A percentile compares a stretch with the other conserved stretches of the same genome.
phyloP scores from a whole-genome alignment of 1,140 invertebrate species.

The Plutomurus gul region DNA sequence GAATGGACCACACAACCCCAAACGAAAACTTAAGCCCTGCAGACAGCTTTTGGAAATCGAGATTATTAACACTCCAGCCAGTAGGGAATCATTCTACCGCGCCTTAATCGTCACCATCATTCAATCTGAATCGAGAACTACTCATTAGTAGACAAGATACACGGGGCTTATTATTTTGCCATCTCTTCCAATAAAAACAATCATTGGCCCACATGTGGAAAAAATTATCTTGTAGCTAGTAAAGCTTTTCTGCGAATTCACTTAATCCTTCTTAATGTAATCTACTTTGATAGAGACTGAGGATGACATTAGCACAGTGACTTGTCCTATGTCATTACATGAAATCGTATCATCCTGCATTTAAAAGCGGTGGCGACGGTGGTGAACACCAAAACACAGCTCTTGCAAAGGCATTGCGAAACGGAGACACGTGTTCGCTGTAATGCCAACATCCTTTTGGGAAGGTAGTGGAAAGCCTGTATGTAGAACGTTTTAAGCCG shows the following conservation, averaged over 20 bases:
- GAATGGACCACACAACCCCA: background rate
- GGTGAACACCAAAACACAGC: too few relatives aligned
- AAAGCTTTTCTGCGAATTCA: constrained; percentile 1
- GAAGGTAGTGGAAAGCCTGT: too few relatives aligned
- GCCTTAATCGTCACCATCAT: background rate
- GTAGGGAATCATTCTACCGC: background rate
- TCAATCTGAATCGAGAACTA: background rate
- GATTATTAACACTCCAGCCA: background rate
- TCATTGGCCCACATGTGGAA: background rate
- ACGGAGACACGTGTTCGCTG: too few relatives aligned
- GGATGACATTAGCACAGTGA: too few relatives aligned
- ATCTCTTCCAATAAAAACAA: background rate
- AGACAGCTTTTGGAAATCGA: background rate
- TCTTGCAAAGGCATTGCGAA: too few relatives aligned
- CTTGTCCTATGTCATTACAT: too few relatives aligned
- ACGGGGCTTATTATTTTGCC: background rate
- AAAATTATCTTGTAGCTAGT: background rate
- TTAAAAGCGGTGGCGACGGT: too few relatives aligned
- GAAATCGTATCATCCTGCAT: too few relatives aligned
- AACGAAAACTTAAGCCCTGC: background rate
- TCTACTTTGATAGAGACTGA: background rate
- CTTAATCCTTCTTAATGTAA: background rate
- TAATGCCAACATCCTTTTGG: too few relatives aligned
- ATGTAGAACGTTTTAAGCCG: too few relatives aligned
- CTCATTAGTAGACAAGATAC: background rate